Conservation (phyloP, 2,888 invertebrate species). For the Deilephila elpenor region DNA sequence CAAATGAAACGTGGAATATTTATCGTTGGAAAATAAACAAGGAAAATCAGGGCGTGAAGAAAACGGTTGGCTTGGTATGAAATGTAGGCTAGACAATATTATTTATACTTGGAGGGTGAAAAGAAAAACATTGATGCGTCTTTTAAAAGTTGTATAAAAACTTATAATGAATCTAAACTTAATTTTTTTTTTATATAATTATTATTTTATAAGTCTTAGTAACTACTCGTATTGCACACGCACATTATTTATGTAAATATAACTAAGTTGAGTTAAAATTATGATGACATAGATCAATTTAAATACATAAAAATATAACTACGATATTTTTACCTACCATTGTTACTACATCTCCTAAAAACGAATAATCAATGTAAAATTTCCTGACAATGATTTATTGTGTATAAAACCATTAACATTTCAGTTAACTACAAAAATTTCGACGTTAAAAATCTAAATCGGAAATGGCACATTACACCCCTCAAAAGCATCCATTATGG, state of each 20-base stretch:
- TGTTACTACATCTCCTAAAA: neutral
- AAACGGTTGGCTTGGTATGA: neutral
- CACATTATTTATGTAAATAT: no score
- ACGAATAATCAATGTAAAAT: neutral
- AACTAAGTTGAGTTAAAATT: no score
- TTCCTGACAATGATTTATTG: conserved; percentile 1
- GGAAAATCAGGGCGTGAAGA: conserved; percentile 1
- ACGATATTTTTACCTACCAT: no score
- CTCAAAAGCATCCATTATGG: conserved; percentile 45
- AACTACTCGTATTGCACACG: no score
- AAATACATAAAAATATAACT: no score
- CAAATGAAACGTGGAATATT: no score
- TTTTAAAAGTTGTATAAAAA: no score
- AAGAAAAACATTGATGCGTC: neutral
- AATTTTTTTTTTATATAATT: no score
- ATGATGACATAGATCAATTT: no score
- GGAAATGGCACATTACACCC: conserved; percentile 79
- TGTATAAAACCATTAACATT: conserved; percentile 20
- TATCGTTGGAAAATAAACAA: no score
- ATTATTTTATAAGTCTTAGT: no score
- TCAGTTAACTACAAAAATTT: conserved; percentile 11
- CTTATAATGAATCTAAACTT: no score
- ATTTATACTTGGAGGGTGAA: neutral
- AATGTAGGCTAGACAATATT: neutral
- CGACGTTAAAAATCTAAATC: conserved; percentile 49